These are phyloP conservation scores for Prosopocoilus inquinatus DNA, from an alignment of 2,888 invertebrate species.

Conservation along the genomic window DNA sequence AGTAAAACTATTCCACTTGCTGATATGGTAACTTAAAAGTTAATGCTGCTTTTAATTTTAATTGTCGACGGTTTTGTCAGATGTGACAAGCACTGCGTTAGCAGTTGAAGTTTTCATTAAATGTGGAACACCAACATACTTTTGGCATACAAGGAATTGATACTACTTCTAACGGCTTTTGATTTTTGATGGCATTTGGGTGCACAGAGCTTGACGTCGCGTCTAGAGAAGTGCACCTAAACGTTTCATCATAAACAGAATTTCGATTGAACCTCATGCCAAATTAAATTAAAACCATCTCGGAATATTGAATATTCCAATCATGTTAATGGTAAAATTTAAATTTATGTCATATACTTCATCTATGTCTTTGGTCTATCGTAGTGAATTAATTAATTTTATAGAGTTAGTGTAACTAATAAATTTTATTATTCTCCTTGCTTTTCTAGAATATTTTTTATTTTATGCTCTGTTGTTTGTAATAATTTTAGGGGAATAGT, in stretches of 20 bases:
- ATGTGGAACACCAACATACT: conserved; percentile 4
- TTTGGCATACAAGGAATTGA: conserved; percentile 7
- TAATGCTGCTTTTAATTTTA: conserved; percentile 45
- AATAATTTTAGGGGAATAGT: conserved; percentile 21
- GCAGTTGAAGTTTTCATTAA: conserved; percentile 19
- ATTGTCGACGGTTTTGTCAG: conserved; percentile 39
- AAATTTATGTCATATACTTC: conserved; percentile 1
- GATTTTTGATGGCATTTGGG: conserved; percentile 4
- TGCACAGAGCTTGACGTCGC: not conserved
- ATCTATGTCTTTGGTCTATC: not conserved
- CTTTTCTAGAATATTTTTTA: conserved; percentile 22
- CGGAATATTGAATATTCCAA: not conserved
- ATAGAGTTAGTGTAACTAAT: conserved; percentile 13
- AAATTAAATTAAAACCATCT: not conserved
- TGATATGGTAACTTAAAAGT: conserved; percentile 38
- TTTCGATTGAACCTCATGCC: not conserved
- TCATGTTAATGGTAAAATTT: conserved; percentile 10
- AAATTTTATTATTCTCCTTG: conserved; percentile 12
- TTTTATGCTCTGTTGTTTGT: conserved; percentile 23
- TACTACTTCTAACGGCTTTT: conserved; percentile 1
- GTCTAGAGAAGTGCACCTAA: not conserved
- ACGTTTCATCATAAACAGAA: not conserved
- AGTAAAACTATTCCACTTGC: conserved; percentile 42
- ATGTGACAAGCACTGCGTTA: conserved; percentile 34
- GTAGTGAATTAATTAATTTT: conserved; percentile 14